Evolutionary conservation across 2,113 vertebrate species (phyloP).

Genomic region (Dromiciops gliroides): DNA sequence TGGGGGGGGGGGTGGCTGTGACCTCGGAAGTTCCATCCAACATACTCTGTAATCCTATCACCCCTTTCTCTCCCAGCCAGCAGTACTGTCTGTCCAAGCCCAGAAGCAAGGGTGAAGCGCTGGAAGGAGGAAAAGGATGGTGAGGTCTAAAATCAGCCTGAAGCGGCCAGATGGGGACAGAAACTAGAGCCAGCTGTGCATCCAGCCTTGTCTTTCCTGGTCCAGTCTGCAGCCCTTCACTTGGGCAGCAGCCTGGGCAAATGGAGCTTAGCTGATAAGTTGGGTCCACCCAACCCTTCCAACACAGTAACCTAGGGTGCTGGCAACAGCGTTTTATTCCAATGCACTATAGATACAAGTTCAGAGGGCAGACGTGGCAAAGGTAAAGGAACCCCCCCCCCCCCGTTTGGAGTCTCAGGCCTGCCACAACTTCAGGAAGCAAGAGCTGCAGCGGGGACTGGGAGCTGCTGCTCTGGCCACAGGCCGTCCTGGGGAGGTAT

Average conservation of each 20-base stretch:
- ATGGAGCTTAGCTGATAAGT: not conserved
- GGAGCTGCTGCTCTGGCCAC: too few relatives aligned
- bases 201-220: too few relatives aligned
- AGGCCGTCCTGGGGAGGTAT: too few relatives aligned
- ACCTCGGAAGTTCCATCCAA: not conserved
- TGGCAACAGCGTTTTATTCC: not conserved
- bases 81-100: not conserved
- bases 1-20: not conserved
- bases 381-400: not conserved
- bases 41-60: not conserved
- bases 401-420: not conserved
- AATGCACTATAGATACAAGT: not conserved
- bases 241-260: not conserved
- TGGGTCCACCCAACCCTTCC: not conserved
- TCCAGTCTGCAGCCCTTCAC: not conserved
- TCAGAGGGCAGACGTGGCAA: not conserved
- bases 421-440: not conserved
- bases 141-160: not conserved
- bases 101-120: not conserved
- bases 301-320: not conserved
- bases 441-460: too few relatives aligned
- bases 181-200: not conserved
- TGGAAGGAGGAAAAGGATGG: not conserved
- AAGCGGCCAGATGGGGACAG: not conserved
- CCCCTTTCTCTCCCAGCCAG: slow-evolving; percentile 81